Evolutionary conservation across 2,888 invertebrate genomes (phyloP).

Genomic region (Melieria omissa): DNA sequence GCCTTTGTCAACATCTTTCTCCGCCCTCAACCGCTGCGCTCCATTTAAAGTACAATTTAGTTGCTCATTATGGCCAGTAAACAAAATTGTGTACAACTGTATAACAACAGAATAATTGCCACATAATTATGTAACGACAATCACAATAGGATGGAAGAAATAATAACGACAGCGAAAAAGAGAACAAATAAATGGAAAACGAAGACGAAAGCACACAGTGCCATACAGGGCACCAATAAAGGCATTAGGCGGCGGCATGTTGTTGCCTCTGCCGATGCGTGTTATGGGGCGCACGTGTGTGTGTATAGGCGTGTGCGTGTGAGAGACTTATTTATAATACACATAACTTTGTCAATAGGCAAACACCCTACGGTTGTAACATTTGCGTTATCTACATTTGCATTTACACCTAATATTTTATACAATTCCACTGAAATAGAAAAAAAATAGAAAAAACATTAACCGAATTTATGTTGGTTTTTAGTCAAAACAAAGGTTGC

Average conservation of each 20-base stretch:
- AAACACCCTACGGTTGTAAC: no score
- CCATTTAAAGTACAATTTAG: conserved; percentile 8
- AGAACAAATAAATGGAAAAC: neutral
- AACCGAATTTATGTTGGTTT: no score
- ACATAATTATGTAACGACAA: conserved; percentile 10
- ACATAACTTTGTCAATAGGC: no score
- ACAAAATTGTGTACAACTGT: neutral
- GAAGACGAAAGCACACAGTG: neutral
- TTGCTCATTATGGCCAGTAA: neutral
- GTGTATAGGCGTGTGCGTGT: no score
- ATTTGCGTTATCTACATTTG: no score
- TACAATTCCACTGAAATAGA: no score
- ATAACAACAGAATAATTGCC: conserved; percentile 10
- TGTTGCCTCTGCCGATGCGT: no score
- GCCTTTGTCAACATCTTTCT: neutral
- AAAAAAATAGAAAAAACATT: no score
- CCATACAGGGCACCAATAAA: conserved; percentile 6
- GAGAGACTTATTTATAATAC: no score
- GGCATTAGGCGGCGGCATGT: neutral
- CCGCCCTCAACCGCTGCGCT: neutral
- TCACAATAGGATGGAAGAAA: neutral
- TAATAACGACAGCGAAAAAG: neutral
- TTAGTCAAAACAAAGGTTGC: no score
- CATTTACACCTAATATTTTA: no score
- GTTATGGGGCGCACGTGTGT: no score